Base-by-base conservation (phyloP, 2,797 vertebrate genomes). In the Carcharodon carcharias region DNA sequence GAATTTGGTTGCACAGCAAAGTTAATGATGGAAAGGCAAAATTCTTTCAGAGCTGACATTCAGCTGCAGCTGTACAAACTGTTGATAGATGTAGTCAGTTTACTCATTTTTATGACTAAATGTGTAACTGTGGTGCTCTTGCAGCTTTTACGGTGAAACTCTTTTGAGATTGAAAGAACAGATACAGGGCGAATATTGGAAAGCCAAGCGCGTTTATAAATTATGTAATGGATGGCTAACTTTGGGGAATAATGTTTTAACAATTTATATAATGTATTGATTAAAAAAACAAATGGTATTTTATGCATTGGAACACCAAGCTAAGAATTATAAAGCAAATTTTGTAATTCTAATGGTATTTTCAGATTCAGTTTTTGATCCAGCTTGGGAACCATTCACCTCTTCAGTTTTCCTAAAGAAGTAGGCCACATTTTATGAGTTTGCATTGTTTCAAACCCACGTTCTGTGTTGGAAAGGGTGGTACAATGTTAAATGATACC, bases 111-210 rank as follows among this genome's bases (percentile, higher is more conserved):
- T 91, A 16, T 91, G 56, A 91, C 56, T 31, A 91, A 91, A n/a
- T 56, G 5, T 91, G 45, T 91, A 91, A 61, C 88, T 4, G n/a
- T 54, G 12, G 3, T 89, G 85, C 26, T 88, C 50, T 89, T 61
- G 56, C 56, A 16, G 88, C 4, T 7, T 91, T 91, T 61, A 63
- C 31, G 31, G 58, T 91, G 88, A 91, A 61, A 91, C 28, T 61
- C 16, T 14, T 92, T 71, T 69, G 9, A 69, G 45, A 95, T 95
- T 95, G 23, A 95, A 95, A 28, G 65, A 95, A 95, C n/a, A 65
- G n/a, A 67, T 45, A 2, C 65, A 3, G 40, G 23, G 23, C 23
- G 50, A 71, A 69, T 95, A 69, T 69, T 71, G 63, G 93, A 69
- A 71, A 71, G 69, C 3, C 31, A 67, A 67, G 40, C 0, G 18